Evolutionary conservation across 1,140 invertebrate species (phyloP), one percentile per base, ranked within the genome.

Genomic region (Drosophila seguyi): DNA sequence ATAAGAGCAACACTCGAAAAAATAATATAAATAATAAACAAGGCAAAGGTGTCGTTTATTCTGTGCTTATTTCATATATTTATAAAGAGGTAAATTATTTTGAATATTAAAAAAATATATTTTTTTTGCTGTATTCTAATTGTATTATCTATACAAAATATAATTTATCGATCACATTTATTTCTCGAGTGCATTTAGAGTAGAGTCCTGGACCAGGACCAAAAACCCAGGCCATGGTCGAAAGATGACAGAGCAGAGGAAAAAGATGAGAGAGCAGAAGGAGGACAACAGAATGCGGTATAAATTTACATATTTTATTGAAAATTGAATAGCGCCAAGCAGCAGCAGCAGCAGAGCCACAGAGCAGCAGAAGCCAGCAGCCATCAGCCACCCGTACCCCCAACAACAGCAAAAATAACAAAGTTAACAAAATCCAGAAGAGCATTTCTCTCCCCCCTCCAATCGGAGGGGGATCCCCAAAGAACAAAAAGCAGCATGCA

Each of bases 301-400:
- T 87, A 87, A 87, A 87, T 87, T 87, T 87, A 75, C 84, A 87
- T 87, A 87, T 87, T 87, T 87, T 87, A 87, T 87, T 87, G 84
- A 87, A 87, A 87, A 87, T 87, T 87, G 84, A 87, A 87, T 88
- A 87, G 81, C 81, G 62, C 44, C 53, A 48, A 71, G 59, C 66
- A 68, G 66, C 29, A 63, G 55, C 53, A 66, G 42, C 29, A n/a
- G n/a, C n/a, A n/a, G n/a, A n/a, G n/a, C n/a, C n/a, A n/a, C n/a
- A 68, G 20, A 67, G 44, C 20, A 47, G 14, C 52, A 78, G 57
- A 31, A 77, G 22, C 39, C 22, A 68, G 39, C n/a, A 42, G 18
- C 45, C 42, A 39, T 36, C 63, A 60, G 53, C 52, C 66, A 71
- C 50, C 52, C 42, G 47, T 61, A 53, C 62, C 42, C 14, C 66